Conservation (phyloP, 2,797 vertebrate species). For the Pangasius macronema region DNA sequence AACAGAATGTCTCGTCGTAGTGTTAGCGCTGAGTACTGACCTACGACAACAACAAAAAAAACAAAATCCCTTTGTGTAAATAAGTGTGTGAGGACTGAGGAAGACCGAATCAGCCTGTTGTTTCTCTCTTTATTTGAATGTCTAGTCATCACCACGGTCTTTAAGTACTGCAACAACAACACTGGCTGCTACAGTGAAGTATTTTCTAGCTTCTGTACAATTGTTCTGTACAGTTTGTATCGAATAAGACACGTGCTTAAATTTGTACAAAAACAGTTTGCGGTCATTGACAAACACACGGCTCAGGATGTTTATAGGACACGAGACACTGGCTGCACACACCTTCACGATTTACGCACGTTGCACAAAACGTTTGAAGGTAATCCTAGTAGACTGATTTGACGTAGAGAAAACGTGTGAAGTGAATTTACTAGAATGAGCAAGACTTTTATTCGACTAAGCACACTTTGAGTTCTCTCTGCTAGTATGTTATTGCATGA, state of each 20-base stretch:
- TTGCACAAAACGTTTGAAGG: neutral
- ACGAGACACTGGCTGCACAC: neutral
- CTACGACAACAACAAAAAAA: neutral
- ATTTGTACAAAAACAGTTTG: neutral
- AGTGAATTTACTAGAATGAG: neutral
- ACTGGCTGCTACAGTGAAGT: neutral
- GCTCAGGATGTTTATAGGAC: neutral
- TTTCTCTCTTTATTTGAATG: conserved; percentile 40
- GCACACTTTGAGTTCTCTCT: neutral
- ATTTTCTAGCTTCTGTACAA: conserved; percentile 1
- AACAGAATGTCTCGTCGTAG: neutral
- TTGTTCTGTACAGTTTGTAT: neutral
- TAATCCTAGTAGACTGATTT: neutral
- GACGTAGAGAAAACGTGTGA: neutral
- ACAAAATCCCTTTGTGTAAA: neutral
- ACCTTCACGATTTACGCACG: neutral
- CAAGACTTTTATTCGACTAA: neutral
- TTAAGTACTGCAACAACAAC: conserved; percentile 2
- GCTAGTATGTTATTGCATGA: neutral
- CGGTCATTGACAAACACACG: neutral
- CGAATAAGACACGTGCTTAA: neutral
- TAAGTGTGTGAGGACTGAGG: neutral
- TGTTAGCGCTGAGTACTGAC: neutral
- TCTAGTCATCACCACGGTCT: conserved; percentile 34
- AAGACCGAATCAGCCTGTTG: neutral